phyloP scores from a whole-genome alignment of 64 coral and sea anemone genomes.

The Pocillopora damicornis region DNA sequence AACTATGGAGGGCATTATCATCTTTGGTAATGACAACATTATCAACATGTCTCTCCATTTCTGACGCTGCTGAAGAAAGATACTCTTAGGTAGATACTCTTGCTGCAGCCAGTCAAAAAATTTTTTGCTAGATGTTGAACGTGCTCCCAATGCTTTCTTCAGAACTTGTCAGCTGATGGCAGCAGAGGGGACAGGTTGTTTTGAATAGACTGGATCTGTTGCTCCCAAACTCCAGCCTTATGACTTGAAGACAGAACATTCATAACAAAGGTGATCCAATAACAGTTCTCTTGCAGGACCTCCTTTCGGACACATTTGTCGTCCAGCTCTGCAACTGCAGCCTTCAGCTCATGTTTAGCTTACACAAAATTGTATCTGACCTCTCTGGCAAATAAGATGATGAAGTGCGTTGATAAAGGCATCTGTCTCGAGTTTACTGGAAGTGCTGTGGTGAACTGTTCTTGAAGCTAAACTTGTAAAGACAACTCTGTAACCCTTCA shows the following conservation, averaged over 20 bases:
- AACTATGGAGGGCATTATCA: too few species aligned
- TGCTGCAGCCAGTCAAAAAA: too few species aligned
- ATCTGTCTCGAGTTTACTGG: constrained; percentile 9
- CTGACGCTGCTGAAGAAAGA: too few species aligned
- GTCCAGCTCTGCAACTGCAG: constrained; percentile 17
- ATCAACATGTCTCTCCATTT: too few species aligned
- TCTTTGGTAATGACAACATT: too few species aligned
- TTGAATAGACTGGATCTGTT: neutral
- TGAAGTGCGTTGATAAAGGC: neutral
- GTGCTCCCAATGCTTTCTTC: too few species aligned
- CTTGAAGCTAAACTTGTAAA: constrained; percentile 10
- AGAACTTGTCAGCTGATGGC: too few species aligned
- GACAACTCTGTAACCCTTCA: constrained; percentile 19
- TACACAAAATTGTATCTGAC: constrained; percentile 9
- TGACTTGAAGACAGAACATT: neutral
- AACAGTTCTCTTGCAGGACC: neutral
- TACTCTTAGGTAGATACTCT: too few species aligned
- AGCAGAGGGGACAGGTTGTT: neutral
- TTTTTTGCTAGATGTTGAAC: too few species aligned
- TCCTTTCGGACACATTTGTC: neutral
- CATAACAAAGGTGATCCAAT: too few species aligned
- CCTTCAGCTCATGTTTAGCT: constrained; percentile 7
- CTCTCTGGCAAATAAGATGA: neutral
- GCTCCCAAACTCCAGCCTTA: neutral
- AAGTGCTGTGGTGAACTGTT: constrained; percentile 5